Conservation (phyloP, 2,797 vertebrate species). For the Falco columbarius region DNA sequence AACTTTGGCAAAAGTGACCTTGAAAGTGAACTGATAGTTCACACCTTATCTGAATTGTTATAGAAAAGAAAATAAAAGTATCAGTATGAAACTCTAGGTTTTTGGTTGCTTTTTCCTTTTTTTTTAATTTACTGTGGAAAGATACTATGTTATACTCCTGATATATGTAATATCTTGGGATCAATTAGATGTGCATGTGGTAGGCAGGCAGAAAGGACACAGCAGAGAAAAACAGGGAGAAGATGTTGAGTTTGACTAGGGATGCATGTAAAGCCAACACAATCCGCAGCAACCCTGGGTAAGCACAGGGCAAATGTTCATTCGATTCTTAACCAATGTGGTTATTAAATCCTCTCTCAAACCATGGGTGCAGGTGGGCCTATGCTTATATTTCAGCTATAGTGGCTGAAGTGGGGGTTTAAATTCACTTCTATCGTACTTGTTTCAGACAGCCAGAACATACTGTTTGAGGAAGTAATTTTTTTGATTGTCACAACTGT, state of each 20-base stretch:
- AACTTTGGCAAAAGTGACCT: background rate
- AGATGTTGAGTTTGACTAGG: background rate
- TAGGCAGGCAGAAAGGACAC: background rate
- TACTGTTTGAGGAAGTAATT: background rate
- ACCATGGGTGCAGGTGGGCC: background rate
- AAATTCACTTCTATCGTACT: background rate
- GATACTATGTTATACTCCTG: background rate
- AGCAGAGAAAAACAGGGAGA: background rate
- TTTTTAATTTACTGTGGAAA: background rate
- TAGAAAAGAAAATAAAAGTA: background rate
- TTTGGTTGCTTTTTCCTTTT: background rate
- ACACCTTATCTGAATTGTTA: background rate
- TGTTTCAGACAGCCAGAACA: background rate
- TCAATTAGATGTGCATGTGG: background rate
- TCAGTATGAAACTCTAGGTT: background rate
- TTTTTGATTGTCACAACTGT: background rate
- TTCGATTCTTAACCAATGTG: background rate
- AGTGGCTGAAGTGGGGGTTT: background rate
- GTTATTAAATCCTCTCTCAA: background rate
- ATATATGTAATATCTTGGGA: background rate
- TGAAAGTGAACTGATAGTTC: background rate
- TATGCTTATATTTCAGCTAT: background rate
- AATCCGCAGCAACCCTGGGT: background rate
- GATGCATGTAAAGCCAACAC: fast-evolving
- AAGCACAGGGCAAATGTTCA: background rate